Percentiles rank a stretch among this genome's conserved stretches.
Conservation (phyloP, 2,888 invertebrate species). For the Lobophora halterata region DNA sequence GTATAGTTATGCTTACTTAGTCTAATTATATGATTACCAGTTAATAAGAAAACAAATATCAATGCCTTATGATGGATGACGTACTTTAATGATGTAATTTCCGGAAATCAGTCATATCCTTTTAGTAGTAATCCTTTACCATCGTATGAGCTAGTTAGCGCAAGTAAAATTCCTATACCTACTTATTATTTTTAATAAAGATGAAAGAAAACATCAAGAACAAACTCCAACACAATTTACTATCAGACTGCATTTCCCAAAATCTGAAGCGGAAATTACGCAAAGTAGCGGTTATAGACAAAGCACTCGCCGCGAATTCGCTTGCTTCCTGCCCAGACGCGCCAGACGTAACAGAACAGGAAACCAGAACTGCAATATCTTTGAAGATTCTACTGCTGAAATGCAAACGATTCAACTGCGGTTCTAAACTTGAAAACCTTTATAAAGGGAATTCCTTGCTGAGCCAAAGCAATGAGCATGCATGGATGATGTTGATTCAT, state of each 20-base stretch:
- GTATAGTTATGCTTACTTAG: too few species aligned
- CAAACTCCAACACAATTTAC: slow-evolving; percentile 22
- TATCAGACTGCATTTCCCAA: slow-evolving; percentile 18
- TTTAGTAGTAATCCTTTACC: too few species aligned
- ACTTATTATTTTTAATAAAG: too few species aligned
- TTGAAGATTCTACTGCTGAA: slow-evolving; percentile 32
- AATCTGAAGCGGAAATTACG: slow-evolving; percentile 41
- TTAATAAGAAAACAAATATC: too few species aligned
- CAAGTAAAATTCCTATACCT: too few species aligned
- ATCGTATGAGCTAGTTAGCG: too few species aligned
- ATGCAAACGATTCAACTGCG: slow-evolving; percentile 25
- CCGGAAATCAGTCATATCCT: too few species aligned
- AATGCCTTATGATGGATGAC: too few species aligned
- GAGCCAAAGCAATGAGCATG: too few species aligned
- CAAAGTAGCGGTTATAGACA: slow-evolving; percentile 50
- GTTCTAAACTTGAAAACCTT: slow-evolving; percentile 17
- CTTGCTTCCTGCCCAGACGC: slow-evolving; percentile 73
- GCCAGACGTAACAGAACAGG: slow-evolving; percentile 65
- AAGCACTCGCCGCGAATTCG: slow-evolving; percentile 57
- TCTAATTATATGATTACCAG: too few species aligned
- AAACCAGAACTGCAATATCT: slow-evolving; percentile 50
- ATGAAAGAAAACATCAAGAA: slow-evolving; percentile 1
- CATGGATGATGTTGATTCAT: too few species aligned
- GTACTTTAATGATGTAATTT: too few species aligned
- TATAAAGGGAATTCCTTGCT: background rate